A percentile compares a stretch with the other conserved stretches of the same genome.
These are phyloP conservation scores for Papilio gigon DNA, from an alignment of 2,888 invertebrate genomes.

Conservation along the genomic window DNA sequence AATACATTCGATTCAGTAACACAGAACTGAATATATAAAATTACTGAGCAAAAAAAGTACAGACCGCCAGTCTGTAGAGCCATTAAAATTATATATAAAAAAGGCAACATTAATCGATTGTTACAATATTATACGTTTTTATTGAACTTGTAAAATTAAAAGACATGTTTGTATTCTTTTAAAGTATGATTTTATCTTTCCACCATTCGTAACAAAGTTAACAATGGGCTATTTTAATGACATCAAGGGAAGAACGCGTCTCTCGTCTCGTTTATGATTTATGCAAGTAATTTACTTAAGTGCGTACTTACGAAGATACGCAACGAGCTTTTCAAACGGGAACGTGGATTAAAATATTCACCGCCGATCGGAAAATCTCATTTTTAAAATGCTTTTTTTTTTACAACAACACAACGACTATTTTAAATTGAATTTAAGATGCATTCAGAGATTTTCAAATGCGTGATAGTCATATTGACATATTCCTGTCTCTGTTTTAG, in stretches of 20 bases:
- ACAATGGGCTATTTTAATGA: slow-evolving; percentile 4
- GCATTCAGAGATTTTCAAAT: too few species aligned
- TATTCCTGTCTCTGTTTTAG: too few species aligned
- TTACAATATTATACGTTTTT: too few species aligned
- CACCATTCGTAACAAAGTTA: neutral
- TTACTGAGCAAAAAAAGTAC: too few species aligned
- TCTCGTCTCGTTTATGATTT: slow-evolving; percentile 81
- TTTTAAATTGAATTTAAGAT: neutral
- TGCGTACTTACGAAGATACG: slow-evolving; percentile 70
- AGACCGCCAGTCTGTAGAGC: too few species aligned
- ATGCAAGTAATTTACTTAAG: slow-evolving; percentile 82
- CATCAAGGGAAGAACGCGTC: slow-evolving; percentile 51
- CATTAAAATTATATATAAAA: too few species aligned
- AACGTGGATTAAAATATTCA: slow-evolving; percentile 78
- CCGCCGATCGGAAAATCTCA: slow-evolving; percentile 49
- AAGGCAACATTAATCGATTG: too few species aligned
- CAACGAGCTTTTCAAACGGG: slow-evolving; percentile 64
- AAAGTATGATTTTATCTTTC: slow-evolving; percentile 5
- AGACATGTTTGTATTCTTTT: neutral
- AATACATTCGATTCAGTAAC: too few species aligned
- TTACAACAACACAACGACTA: neutral
- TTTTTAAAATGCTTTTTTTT: neutral
- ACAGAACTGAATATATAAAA: too few species aligned
- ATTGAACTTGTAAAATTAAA: too few species aligned
- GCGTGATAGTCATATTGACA: too few species aligned